Conservation (phyloP, 2,113 vertebrate genomes). For the Saimiri boliviensis region DNA sequence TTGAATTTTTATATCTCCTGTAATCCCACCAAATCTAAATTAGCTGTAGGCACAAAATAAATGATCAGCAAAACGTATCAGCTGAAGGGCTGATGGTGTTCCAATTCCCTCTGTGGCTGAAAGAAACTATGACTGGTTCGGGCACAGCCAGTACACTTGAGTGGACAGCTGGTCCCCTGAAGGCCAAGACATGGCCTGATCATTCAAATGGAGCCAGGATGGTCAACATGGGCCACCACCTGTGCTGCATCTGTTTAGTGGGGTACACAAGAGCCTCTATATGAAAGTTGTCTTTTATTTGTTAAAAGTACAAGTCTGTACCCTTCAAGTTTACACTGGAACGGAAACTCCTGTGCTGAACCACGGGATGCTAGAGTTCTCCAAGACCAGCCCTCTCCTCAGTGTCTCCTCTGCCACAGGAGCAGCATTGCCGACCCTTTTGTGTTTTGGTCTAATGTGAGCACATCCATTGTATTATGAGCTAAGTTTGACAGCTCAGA, state of each 20-base stretch:
- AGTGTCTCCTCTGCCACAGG: not conserved
- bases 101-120: not conserved
- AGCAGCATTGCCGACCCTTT: not conserved
- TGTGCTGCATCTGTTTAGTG: not conserved
- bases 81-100: not conserved
- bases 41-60: not conserved
- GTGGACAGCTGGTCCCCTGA: not conserved
- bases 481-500: accelerated
- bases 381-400: not conserved
- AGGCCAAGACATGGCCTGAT: accelerated
- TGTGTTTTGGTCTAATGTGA: accelerated
- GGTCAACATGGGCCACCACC: accelerated
- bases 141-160: accelerated
- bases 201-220: not conserved
- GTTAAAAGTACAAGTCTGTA: not conserved
- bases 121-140: not conserved
- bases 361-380: accelerated
- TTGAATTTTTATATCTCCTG: not conserved
- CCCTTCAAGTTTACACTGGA: not conserved
- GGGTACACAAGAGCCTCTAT: not conserved
- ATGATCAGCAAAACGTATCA: not conserved
- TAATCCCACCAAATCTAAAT: not conserved
- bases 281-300: not conserved
- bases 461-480: accelerated
- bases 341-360: accelerated